Evolutionary conservation across 2,888 invertebrate species (phyloP).

Genomic region (Lottia scabra): DNA sequence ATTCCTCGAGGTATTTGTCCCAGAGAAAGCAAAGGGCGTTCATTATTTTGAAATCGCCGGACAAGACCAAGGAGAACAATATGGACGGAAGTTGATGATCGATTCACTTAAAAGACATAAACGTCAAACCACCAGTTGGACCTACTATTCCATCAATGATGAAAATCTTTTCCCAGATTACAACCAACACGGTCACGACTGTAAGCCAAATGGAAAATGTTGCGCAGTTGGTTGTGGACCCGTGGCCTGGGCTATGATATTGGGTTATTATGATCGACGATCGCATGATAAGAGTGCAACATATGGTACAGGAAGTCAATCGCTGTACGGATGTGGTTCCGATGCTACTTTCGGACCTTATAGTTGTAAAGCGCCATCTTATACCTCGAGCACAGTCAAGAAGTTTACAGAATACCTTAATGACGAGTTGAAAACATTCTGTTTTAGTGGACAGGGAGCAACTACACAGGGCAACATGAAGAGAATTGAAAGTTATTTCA

Average conservation of each 20-base stretch:
- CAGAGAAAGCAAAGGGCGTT: not conserved
- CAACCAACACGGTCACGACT: slow-evolving; percentile 15
- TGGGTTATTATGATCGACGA: slow-evolving; percentile 25
- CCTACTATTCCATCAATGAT: slow-evolving; percentile 16
- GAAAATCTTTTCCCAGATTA: slow-evolving; percentile 23
- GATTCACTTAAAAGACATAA: slow-evolving; percentile 8
- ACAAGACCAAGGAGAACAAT: not conserved
- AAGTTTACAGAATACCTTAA: slow-evolving; percentile 12
- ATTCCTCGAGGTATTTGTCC: not conserved
- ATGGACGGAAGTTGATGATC: not conserved
- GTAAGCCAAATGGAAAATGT: not conserved
- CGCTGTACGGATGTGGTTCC: slow-evolving; percentile 22
- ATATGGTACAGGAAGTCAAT: slow-evolving; percentile 10
- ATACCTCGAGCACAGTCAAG: slow-evolving; percentile 10
- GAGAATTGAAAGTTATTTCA: slow-evolving; percentile 21
- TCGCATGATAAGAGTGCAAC: slow-evolving; percentile 13
- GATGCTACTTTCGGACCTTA: slow-evolving; percentile 21
- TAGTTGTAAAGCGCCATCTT: slow-evolving; percentile 20
- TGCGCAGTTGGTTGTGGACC: slow-evolving; percentile 26
- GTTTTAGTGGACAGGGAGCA: slow-evolving; percentile 19
- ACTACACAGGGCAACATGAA: slow-evolving; percentile 22
- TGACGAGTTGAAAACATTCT: slow-evolving; percentile 17
- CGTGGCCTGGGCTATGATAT: slow-evolving; percentile 28
- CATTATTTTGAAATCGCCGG: not conserved
- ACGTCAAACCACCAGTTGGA: slow-evolving; percentile 13